Conservation (phyloP, 2,113 vertebrate species). For the Calyptommatus sinebrachiatus region DNA sequence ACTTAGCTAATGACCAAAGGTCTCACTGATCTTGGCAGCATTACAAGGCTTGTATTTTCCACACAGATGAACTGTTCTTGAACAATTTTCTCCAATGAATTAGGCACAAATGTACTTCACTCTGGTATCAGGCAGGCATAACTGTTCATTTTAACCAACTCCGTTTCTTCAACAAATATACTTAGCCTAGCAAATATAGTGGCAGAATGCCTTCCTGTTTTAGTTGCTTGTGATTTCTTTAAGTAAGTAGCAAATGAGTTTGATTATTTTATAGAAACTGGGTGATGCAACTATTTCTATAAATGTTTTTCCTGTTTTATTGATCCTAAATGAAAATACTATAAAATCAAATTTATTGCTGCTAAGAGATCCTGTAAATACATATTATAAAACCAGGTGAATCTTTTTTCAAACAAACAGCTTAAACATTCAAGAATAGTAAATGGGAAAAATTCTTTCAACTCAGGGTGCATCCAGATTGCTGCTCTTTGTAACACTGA, state of each 20-base stretch:
- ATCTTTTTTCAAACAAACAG: not conserved
- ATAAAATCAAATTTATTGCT: not conserved
- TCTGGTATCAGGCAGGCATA: conserved; percentile 8
- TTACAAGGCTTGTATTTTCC: conserved; percentile 11
- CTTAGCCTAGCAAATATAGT: not conserved
- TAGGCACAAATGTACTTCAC: conserved; percentile 6
- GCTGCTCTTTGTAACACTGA: too few species aligned
- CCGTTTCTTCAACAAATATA: conserved; percentile 20
- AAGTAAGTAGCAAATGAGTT: not conserved
- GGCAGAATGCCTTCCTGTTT: not conserved
- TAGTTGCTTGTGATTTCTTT: not conserved
- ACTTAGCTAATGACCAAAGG: not conserved
- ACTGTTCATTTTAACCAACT: not conserved
- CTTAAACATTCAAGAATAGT: not conserved
- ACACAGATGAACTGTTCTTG: conserved; percentile 11
- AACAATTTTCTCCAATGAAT: conserved; percentile 10
- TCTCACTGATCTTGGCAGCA: conserved; percentile 7
- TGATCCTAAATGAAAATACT: not conserved
- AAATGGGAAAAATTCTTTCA: not conserved
- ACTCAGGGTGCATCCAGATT: not conserved
- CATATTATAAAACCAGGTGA: not conserved
- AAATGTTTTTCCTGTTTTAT: not conserved
- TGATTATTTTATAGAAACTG: conserved; percentile 12
- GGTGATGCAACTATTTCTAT: not conserved
- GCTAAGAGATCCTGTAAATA: not conserved